Base-by-base conservation (phyloP, 37 sponge, comb jelly and placozoan genomes). In the Bolinopsis microptera region DNA sequence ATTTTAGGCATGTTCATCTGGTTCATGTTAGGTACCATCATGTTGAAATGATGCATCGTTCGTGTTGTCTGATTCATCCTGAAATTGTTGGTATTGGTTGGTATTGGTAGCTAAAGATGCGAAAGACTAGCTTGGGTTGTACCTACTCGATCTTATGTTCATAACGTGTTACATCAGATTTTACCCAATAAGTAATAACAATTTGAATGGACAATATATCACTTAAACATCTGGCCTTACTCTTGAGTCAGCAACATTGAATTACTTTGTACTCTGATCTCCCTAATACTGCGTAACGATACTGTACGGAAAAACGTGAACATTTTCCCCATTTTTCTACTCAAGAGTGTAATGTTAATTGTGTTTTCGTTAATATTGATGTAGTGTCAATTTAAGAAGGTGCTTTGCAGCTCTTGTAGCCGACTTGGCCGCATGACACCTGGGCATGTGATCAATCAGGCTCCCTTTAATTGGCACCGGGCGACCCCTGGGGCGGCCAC, bases 11-110 rank as follows among this genome's bases (percentile, higher is more conserved):
- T 77, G 27, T 27, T 77, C 5, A 77, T 34, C 0, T 27, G 80
- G 27, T 27, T 77, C 80, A 77, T 77, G 35, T 27, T 32, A 3
- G 80, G 80, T 3, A 77, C 80, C 37, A 32, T 27, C 61, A 86
- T 86, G 61, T 86, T 86, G 90, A 86, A 39, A 26, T 86, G 90
- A 16, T 86, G 90, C 61, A 86, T 86, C 26, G 75, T 72, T 3
- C 61, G 38, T 3, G 61, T 23, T 37, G 83, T 3, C 23, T 39
- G 61, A 40, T 86, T 39, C 90, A 86, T 40, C 41, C 35, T 13
- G 90, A 36, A 86, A 39, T 38, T 24, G 27, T 86, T 80, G 83
- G 2, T 22, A 80, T 8, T 8, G 28, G 28, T 16, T 26, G 76
- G 24, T 8, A 22, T 13, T 67, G 18, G 68, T 67, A 67, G 13